Evolutionary conservation across 1,140 invertebrate genomes (phyloP).

Genomic region (Adelges cooleyi): DNA sequence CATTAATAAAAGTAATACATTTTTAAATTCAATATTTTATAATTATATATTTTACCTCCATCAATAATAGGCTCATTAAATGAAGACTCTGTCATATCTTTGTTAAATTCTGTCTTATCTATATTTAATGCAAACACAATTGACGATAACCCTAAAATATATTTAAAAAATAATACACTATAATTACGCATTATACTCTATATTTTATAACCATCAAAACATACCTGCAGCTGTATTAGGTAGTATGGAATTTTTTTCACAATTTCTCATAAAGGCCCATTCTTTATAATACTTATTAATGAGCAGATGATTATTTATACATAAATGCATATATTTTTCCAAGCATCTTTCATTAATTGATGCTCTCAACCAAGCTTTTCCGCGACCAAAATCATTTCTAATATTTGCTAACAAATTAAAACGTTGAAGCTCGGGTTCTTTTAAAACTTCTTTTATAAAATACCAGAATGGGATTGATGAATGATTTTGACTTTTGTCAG

Average conservation of each 20-base stretch:
- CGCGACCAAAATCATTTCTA: slow-evolving; percentile 66
- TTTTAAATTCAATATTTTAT: no score
- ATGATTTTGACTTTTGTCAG: slow-evolving; percentile 2
- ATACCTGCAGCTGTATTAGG: slow-evolving; percentile 71
- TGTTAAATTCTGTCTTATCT: slow-evolving; percentile 70
- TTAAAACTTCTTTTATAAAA: slow-evolving; percentile 58
- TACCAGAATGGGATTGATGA: slow-evolving; percentile 45
- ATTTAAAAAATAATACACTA: slow-evolving; percentile 9
- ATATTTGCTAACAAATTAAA: slow-evolving; percentile 69
- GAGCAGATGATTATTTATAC: slow-evolving; percentile 52
- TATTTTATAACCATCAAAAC: not conserved
- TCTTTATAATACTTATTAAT: slow-evolving; percentile 68
- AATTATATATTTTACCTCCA: no score
- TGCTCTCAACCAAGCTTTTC: slow-evolving; percentile 74
- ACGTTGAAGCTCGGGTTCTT: slow-evolving; percentile 74
- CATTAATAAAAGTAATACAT: no score
- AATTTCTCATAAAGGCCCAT: slow-evolving; percentile 66
- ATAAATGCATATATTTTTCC: slow-evolving; percentile 68
- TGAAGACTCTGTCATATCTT: slow-evolving; percentile 31
- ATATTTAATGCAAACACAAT: slow-evolving; percentile 84
- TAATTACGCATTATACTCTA: not conserved
- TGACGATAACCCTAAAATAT: slow-evolving; percentile 57
- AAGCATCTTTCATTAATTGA: slow-evolving; percentile 78
- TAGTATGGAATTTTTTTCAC: slow-evolving; percentile 59
- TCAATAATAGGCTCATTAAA: slow-evolving; percentile 33